Conservation (phyloP, 92 coral and sea anemone genomes). For the Bergia puertoricense region DNA sequence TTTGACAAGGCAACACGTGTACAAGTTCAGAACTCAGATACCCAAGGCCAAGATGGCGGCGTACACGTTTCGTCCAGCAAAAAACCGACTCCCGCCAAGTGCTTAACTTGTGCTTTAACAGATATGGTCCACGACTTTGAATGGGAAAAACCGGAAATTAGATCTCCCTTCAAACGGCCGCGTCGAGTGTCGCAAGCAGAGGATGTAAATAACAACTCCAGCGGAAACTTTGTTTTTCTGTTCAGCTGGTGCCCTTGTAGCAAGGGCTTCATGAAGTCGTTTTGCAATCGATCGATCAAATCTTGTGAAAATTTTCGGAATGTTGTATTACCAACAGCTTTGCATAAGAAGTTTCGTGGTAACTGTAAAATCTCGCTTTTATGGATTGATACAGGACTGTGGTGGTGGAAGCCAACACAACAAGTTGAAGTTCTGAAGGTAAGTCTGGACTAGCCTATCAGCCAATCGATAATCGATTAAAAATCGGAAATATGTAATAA, state of each 20-base stretch:
- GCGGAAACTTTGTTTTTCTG: constrained; percentile 77
- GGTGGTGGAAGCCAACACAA: constrained; percentile 43
- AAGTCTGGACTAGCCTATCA: not conserved
- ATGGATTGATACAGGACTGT: constrained; percentile 78
- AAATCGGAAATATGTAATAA: too few relatives aligned
- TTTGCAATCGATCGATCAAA: constrained; percentile 50
- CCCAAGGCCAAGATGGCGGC: constrained; percentile 22
- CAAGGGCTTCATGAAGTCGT: constrained; percentile 58
- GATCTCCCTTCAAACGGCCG: constrained; percentile 72
- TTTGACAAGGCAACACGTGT: constrained; percentile 28
- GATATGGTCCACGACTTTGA: constrained; percentile 90
- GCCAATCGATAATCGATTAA: too few relatives aligned
- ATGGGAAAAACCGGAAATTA: constrained; percentile 84
- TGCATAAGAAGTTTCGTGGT: constrained; percentile 72
- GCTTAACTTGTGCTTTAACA: constrained; percentile 81
- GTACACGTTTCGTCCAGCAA: constrained; percentile 34
- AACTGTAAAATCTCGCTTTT: constrained; percentile 69
- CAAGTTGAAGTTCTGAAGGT: not conserved
- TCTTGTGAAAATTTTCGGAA: constrained; percentile 58
- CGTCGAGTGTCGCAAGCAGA: constrained; percentile 52
- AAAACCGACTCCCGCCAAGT: constrained; percentile 63
- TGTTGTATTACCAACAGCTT: constrained; percentile 68
- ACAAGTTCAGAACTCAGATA: constrained; percentile 21
- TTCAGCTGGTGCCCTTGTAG: constrained; percentile 73
- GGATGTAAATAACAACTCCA: constrained; percentile 35